A percentile compares a stretch with the other conserved stretches of the same genome.
Conservation (phyloP, 1,140 invertebrate genomes). For the Drosophila kohkoa region DNA sequence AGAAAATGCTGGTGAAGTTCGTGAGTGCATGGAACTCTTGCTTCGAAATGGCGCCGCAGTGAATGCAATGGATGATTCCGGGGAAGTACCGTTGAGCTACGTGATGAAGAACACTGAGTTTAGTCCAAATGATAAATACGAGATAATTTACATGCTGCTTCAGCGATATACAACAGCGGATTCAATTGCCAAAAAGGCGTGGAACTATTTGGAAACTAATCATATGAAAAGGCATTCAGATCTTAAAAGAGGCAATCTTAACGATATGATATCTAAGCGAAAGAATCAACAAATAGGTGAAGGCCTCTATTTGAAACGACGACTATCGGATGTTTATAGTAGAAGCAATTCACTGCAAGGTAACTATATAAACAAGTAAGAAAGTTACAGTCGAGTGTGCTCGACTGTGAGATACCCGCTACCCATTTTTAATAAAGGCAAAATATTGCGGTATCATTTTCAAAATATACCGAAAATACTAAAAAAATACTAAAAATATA, state of each 20-base stretch:
- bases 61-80: background rate
- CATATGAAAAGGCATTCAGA: background rate
- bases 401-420: too few species aligned
- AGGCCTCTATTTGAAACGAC: background rate
- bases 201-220: background rate
- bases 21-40: constrained; percentile 3
- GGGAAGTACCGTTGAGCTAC: background rate
- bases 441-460: too few species aligned
- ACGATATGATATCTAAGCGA: background rate
- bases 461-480: too few species aligned
- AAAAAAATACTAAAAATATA: too few species aligned
- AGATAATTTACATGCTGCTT: background rate
- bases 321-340: too few species aligned
- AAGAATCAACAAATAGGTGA: background rate
- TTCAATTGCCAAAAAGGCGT: background rate
- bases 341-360: background rate
- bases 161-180: background rate
- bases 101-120: background rate
- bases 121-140: constrained; percentile 9
- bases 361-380: too few species aligned
- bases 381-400: too few species aligned
- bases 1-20: background rate
- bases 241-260: background rate
- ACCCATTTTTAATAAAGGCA: too few species aligned
- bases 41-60: background rate